Conservation (phyloP, 2,113 vertebrate genomes). For the Pomatorhinus ruficollis region DNA sequence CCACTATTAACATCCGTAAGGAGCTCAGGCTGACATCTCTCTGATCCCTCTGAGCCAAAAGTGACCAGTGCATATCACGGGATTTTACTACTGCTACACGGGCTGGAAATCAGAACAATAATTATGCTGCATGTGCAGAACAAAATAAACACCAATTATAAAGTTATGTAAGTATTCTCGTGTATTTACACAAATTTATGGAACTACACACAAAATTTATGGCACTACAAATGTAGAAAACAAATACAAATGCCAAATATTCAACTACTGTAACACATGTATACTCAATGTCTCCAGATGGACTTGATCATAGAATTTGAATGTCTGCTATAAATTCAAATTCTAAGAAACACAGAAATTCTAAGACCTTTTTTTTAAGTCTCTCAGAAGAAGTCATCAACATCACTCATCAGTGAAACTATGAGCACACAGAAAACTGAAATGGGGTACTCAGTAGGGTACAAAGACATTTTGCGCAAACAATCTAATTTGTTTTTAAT, state of each 20-base stretch:
- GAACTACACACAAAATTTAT: background rate
- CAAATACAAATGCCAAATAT: background rate
- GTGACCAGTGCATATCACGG: conserved; percentile 98
- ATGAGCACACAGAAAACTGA: background rate
- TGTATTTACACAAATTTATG: background rate
- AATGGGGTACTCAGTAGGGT: background rate
- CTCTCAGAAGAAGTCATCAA: background rate
- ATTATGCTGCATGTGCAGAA: background rate
- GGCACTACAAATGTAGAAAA: background rate
- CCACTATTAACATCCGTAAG: conserved; percentile 91
- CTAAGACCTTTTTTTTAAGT: background rate
- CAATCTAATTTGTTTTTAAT: background rate
- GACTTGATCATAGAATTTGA: background rate
- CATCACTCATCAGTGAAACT: background rate
- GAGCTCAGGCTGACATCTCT: conserved; percentile 91
- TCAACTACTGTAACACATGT: rapidly evolving
- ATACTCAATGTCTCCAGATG: background rate
- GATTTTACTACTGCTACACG: conserved; percentile 91
- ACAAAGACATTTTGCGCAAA: background rate
- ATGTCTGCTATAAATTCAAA: background rate
- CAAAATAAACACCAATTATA: background rate
- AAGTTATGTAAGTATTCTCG: background rate
- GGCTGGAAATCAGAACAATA: conserved; percentile 68
- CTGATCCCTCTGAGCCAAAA: conserved; percentile 93
- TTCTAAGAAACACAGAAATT: background rate